phyloP scores from a whole-genome alignment of 2,797 vertebrate species.

The Smutsia temminckii region DNA sequence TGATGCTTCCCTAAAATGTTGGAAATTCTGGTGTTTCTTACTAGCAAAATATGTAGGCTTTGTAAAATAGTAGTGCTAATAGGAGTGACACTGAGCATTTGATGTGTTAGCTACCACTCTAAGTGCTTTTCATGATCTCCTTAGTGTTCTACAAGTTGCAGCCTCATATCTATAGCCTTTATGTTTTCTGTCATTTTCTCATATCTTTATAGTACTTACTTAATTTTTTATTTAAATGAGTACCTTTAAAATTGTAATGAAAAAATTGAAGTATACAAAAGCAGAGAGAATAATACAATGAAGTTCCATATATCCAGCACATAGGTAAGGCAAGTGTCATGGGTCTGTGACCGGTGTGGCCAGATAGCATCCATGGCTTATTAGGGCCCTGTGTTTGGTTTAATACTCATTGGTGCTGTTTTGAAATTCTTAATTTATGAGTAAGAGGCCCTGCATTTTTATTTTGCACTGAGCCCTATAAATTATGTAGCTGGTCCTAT shows the following conservation, averaged over 20 bases:
- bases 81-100: not conserved
- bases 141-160: not conserved
- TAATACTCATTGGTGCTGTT: not conserved
- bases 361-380: too few relatives aligned
- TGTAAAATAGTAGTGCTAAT: not conserved
- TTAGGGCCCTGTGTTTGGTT: not conserved
- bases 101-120: not conserved
- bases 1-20: not conserved
- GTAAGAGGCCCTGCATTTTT: not conserved
- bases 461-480: not conserved
- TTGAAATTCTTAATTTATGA: not conserved
- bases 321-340: not conserved
- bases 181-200: not conserved
- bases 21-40: conserved; percentile 2
- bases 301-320: not conserved
- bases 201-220: not conserved
- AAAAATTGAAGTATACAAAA: not conserved
- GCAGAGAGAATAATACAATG: not conserved
- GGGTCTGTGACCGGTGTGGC: not conserved
- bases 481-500: not conserved
- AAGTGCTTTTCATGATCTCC: not conserved
- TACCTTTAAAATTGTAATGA: not conserved
- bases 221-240: not conserved
- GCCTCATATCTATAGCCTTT: not conserved
- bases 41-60: not conserved